These are phyloP conservation scores for Lota lota DNA, from an alignment of 2,113 vertebrate genomes.

Conservation along the genomic window DNA sequence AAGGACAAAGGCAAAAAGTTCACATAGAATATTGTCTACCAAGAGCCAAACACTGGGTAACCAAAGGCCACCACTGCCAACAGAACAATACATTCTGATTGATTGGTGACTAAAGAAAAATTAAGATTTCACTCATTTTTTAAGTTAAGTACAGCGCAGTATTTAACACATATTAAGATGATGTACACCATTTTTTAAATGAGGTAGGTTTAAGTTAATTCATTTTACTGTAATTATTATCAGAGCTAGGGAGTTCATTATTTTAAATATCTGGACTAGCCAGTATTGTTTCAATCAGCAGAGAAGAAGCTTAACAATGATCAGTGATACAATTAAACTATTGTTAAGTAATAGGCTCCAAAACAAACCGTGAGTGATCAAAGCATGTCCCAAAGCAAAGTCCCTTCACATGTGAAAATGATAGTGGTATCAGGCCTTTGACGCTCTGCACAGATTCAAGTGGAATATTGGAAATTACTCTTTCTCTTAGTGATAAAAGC, in stretches of 20 bases:
- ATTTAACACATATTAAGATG: background rate
- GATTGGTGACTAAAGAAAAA: background rate
- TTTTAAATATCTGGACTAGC: background rate
- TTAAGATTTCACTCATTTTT: too few species aligned
- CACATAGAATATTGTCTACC: conserved; percentile 27
- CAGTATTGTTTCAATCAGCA: background rate
- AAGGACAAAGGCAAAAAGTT: conserved; percentile 71
- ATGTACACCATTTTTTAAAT: background rate
- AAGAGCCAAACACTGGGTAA: conserved; percentile 21
- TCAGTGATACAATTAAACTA: conserved; percentile 20
- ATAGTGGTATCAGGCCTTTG: conserved; percentile 34
- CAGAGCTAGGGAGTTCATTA: too few species aligned
- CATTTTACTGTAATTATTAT: too few species aligned
- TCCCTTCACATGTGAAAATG: conserved; percentile 18
- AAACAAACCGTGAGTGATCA: conserved; percentile 36
- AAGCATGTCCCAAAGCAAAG: conserved; percentile 48
- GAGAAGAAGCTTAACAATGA: conserved; percentile 13
- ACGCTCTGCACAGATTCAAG: background rate
- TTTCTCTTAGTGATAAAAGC: too few species aligned
- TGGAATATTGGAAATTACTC: background rate
- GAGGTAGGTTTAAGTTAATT: too few species aligned
- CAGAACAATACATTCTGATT: conserved; percentile 7
- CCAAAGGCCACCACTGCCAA: background rate
- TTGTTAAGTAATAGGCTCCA: conserved; percentile 1
- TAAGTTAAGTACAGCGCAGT: too few species aligned